Conservation (phyloP, 2,113 vertebrate species). For the Pollachius pollachius region DNA sequence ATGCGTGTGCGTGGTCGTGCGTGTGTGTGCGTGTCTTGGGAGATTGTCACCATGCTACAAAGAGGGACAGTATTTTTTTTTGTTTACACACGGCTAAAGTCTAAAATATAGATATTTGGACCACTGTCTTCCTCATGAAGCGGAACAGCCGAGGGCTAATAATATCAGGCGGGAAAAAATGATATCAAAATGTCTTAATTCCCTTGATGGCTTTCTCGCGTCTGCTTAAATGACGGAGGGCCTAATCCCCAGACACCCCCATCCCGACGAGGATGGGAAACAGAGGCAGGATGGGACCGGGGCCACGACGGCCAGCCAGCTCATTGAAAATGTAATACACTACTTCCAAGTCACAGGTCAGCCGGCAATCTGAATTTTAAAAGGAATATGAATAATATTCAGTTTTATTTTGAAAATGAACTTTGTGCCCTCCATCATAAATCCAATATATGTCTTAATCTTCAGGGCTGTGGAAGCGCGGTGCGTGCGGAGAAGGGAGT, state of each 20-base stretch:
- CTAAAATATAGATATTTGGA: constrained; percentile 25
- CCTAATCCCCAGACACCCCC: constrained; percentile 75
- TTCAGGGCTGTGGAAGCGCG: constrained; percentile 96
- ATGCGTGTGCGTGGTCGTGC: constrained; percentile 77
- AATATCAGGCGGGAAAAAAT: constrained; percentile 24
- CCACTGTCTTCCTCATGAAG: constrained; percentile 3
- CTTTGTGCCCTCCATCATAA: constrained; percentile 99
- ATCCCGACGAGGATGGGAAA: constrained; percentile 42
- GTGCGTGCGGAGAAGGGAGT: constrained; percentile 88
- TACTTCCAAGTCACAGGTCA: constrained; percentile 99
- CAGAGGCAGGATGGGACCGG: constrained; percentile 54
- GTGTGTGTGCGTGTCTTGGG: constrained; percentile 39
- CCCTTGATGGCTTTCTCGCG: constrained; percentile 37
- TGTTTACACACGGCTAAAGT: constrained; percentile 27
- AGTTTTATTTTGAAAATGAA: constrained; percentile 99
- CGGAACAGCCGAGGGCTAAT: constrained; percentile 2
- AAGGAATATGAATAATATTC: constrained; percentile 99
- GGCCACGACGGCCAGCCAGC: constrained; percentile 79
- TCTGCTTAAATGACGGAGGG: constrained; percentile 49
- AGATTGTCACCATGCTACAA: constrained; percentile 57
- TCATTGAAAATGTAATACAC: constrained; percentile 99
- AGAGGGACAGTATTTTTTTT: constrained; percentile 38
- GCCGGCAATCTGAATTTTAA: constrained; percentile 99
- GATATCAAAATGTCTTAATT: constrained; percentile 13
- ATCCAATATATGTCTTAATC: constrained; percentile 99